Evolutionary conservation across 2,888 invertebrate genomes (phyloP), one percentile per base, ranked within the genome.

Genomic region (Pseudolycoriella hygida): DNA sequence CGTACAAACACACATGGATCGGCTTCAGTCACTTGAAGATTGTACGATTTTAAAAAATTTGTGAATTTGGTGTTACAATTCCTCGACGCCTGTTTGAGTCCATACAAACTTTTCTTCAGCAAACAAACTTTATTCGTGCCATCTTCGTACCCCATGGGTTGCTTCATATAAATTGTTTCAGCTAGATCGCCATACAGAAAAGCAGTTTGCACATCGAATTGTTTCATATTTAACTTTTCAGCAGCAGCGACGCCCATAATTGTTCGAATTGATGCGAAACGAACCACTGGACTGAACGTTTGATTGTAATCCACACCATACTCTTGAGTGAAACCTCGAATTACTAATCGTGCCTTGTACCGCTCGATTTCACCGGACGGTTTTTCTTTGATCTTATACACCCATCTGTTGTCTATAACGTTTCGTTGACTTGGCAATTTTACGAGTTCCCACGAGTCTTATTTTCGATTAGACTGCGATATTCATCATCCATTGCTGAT

Each of bases 21-120:
- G n/a, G 50, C 48, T 30, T 46, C 41, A 46, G 51, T 53, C 42
- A 51, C 46, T 41, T 50, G 48, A 17, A 55, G 49, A 14, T 48
- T 49, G 49, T 53, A 52, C 31, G 8, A 3, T 41, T 41, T 2
- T 2, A 20, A 25, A 12, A 41, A 41, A 19, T 49, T 19, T 10
- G 48, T 51, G 39, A 56, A 52, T 45, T 50, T 53, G 34, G 45
- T 20, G 31, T 55, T 55, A 53, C 53, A 55, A 42, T 49, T 48
- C 43, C 52, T 18, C 11, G 51, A 52, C 10, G 52, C 49, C 48
- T 54, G 54, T 45, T 55, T 55, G 3, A 56, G 31, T 1, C 53
- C 53, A 46, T 56, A 55, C 1, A 55, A 34, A 19, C 53, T 50
- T 34, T 52, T 53, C 11, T 48, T 40, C 5, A 55, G 40, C 20